Base-by-base conservation (phyloP, 2,797 vertebrate species). In the Champsocephalus gunnari region DNA sequence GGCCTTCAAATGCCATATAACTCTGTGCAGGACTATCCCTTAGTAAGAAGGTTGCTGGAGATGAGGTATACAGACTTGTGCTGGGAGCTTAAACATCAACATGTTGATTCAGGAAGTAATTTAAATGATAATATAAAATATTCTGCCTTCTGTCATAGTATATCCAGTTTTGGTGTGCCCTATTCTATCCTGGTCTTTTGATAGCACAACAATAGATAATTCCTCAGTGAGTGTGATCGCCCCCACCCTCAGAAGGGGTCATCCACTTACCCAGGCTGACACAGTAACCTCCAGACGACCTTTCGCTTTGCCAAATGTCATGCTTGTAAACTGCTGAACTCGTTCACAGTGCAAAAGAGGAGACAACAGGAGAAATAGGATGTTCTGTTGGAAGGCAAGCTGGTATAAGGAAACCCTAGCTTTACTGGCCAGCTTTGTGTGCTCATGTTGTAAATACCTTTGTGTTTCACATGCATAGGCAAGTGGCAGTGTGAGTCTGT, bases 221-320 rank as follows among this genome's bases (percentile, higher is more conserved):
- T 81, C 47, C 68, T 87, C 75, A 83, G 55, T 80, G 71, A 83
- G 82, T 77, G 66, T 68, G 64, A 66, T 80, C 12, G 34, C 66
- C 72, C 85, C 83, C 81, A 51, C 84, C 75, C 84, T 85, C 89
- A 81, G 71, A 79, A 67, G 71, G 74, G 85, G 85, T 92, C 85
- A 75, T 67, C 82, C 84, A 89, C 84, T 79, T 92, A 88, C 84
- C 83, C 86, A 57, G 83, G 84, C 79, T 92, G 92, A 89, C 93
- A 93, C 86, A 91, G 91, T 94, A 92, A 95, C 93, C 94, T 89
- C 82, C 77, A 85, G 73, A 84, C 81, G 91, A 95, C 93, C 94
- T 92, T 92, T 88, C 65, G 58, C 68, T 81, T 92, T 88, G 85
- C 89, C 87, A 84, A 92, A 89, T 85, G 86, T 88, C 90, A 85